Conservation (phyloP, 2,113 vertebrate genomes). For the Cercocebus atys region DNA sequence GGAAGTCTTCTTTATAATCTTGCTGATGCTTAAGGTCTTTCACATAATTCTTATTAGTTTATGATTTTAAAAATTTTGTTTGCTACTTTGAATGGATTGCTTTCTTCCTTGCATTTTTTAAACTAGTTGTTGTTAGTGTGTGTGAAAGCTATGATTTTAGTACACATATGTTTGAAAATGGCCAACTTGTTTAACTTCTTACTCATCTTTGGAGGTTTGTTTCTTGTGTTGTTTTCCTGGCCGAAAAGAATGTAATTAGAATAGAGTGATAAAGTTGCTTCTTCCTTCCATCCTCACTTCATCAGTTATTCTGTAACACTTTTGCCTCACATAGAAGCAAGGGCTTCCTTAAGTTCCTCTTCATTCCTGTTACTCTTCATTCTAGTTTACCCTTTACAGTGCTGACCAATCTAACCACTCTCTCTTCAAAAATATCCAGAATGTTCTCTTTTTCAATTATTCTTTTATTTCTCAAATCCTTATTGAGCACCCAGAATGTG, state of each 20-base stretch:
- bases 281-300: not conserved
- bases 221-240: not conserved
- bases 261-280: not conserved
- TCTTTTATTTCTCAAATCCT: not conserved
- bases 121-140: not conserved
- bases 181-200: not conserved
- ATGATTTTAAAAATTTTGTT: not conserved
- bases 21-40: not conserved
- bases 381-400: not conserved
- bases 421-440: not conserved
- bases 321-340: not conserved
- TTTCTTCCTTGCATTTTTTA: not conserved
- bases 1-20: not conserved
- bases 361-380: not conserved
- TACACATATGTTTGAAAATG: not conserved
- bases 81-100: not conserved
- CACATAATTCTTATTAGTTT: not conserved
- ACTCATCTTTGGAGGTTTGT: not conserved
- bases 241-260: not conserved
- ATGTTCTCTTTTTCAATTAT: not conserved
- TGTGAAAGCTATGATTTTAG: not conserved
- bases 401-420: not conserved
- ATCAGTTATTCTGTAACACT: not conserved
- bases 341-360: not conserved
- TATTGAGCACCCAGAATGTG: not conserved